phyloP scores from a whole-genome alignment of 2,113 vertebrate genomes.

The Odocoileus hemionus region DNA sequence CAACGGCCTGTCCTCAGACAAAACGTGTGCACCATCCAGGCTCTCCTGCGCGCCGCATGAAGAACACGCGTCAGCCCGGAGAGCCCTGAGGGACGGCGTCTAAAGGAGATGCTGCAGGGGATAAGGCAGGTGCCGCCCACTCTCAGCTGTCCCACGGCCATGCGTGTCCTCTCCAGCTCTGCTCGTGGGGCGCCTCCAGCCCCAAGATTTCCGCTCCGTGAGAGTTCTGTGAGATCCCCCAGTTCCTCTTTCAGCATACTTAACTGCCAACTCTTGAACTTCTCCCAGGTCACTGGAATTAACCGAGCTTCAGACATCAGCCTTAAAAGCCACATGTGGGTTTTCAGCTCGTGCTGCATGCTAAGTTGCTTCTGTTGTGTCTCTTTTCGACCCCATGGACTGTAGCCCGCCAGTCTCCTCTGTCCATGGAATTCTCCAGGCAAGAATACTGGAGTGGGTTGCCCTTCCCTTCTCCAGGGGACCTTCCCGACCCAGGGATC shows the following conservation, averaged over 20 bases:
- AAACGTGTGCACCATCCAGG: accelerated
- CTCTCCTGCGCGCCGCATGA: neutral
- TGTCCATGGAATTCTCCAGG: neutral
- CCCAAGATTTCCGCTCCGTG: accelerated
- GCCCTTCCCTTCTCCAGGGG: neutral
- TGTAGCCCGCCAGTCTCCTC: neutral
- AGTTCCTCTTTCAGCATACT: neutral
- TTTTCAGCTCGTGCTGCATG: accelerated
- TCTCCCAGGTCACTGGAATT: no score
- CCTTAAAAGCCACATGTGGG: neutral
- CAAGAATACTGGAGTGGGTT: neutral
- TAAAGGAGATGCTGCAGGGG: neutral
- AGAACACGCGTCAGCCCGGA: neutral
- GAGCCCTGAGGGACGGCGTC: accelerated
- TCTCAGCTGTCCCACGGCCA: neutral
- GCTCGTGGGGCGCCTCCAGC: accelerated
- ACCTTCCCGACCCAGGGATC: no score
- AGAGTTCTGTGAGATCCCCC: neutral
- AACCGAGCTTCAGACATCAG: neutral
- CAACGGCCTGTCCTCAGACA: accelerated
- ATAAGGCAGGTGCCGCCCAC: neutral
- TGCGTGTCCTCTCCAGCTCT: neutral
- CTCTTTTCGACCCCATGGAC: accelerated
- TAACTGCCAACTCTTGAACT: no score
- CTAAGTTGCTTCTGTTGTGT: neutral